Base-by-base conservation (phyloP, 2,797 vertebrate genomes). In the Pelodytes ibericus region DNA sequence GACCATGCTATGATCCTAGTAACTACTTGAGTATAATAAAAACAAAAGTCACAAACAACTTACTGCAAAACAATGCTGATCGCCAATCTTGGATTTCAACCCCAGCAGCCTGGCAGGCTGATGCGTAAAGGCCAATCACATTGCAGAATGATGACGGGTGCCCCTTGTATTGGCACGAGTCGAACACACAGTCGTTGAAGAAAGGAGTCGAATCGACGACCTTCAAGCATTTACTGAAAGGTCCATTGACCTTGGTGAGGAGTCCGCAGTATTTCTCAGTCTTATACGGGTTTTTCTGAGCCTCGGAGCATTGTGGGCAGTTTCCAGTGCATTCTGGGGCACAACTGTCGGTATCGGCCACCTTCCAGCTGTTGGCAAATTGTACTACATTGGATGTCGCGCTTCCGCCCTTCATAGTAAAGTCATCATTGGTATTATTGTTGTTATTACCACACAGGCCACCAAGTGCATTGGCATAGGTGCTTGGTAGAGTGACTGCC, bases 381-480 rank as follows among this genome's bases (percentile, higher is more conserved):
- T 8, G 39, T 8, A 80, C 81, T 0, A 84, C 41, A 26, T 72
- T 69, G 0, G 70, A 47, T 1, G 86, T 67, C 8, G 85, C 49
- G 0, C 64, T 7, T 24, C 84, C 86, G 0, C 2, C 44, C 0
- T 84, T 87, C 22, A 72, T 86, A 2, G 10, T 29, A 61, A 89
- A 90, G 5, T 91, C 90, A 3, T 91, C 88, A 0, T 29, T 4
- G 6, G 11, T 68, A 1, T 74, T 22, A 26, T 83, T 81, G 27
- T 88, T 89, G 39, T 87, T 83, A 62, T 92, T 79, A 4, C 91
- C 87, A 75, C 90, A 90, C 10, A 92, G 86, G 39, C 89, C 88
- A 47, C 82, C 85, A 6, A 91, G 74, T 36, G 82, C 73, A 1
- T 83, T 26, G 0, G n/a, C 82, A 65, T 90, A 91, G 71, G 81